phyloP scores from a whole-genome alignment of 37 sponge, comb jelly and placozoan genomes.

The Eunapius fragilis region DNA sequence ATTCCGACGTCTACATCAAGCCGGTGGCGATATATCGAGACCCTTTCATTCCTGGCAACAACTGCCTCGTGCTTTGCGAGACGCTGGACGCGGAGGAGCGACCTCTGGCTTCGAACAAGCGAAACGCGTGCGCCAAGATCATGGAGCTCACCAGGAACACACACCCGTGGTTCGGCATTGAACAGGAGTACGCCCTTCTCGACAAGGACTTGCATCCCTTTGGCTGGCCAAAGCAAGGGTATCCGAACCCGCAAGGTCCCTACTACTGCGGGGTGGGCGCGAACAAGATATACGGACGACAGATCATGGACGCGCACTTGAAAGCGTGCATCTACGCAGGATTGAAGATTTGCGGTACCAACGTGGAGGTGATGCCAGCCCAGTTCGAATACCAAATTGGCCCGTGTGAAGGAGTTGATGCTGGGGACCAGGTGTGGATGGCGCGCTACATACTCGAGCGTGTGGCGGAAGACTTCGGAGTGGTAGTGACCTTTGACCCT shows the following conservation, averaged over 20 bases:
- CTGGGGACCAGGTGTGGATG: constrained; percentile 97
- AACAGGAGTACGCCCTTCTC: constrained; percentile 90
- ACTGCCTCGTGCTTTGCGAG: constrained; percentile 84
- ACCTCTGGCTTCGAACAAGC: constrained; percentile 62
- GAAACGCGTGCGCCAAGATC: constrained; percentile 50
- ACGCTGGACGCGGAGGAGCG: constrained; percentile 53
- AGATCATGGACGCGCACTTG: constrained; percentile 87
- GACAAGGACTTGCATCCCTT: constrained; percentile 72
- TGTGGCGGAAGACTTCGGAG: constrained; percentile 90
- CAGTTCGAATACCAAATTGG: constrained; percentile 99
- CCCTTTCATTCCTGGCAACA: constrained; percentile 35
- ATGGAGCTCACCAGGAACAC: constrained; percentile 68
- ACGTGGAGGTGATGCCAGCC: constrained; percentile 97
- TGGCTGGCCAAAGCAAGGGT: constrained; percentile 95
- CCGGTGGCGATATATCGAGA: constrained; percentile 78
- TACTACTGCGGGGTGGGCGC: constrained; percentile 96
- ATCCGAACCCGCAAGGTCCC: constrained; percentile 95
- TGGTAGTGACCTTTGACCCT: constrained; percentile 84
- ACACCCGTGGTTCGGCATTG: constrained; percentile 96
- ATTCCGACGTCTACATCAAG: constrained; percentile 88
- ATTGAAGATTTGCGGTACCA: constrained; percentile 85
- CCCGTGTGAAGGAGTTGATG: constrained; percentile 87
- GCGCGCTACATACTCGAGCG: constrained; percentile 88
- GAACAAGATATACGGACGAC: constrained; percentile 66
- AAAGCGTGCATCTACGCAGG: constrained; percentile 98